These are phyloP conservation scores for Erinaceus europaeus DNA, from an alignment of 2,113 vertebrate species.

Conservation along the genomic window DNA sequence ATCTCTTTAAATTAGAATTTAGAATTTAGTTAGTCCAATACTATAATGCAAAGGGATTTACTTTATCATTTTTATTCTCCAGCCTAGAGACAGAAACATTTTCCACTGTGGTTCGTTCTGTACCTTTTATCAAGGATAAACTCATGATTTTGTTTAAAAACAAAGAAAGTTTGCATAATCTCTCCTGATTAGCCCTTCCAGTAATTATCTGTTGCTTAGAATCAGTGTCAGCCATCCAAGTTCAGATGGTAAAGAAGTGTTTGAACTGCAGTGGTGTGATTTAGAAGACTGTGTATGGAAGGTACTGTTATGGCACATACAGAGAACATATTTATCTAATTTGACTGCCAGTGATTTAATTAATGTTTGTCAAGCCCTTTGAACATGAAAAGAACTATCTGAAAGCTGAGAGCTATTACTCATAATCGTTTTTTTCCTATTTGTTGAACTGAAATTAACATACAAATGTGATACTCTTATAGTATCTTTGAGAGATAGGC, in stretches of 20 bases:
- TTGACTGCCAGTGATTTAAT: constrained; percentile 77
- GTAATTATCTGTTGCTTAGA: constrained; percentile 75
- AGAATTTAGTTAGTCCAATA: constrained; percentile 30
- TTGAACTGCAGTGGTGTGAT: constrained; percentile 68
- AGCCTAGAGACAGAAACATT: constrained; percentile 37
- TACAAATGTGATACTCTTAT: constrained; percentile 69
- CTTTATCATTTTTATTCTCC: constrained; percentile 57
- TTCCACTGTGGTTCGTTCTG: constrained; percentile 44
- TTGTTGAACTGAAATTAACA: constrained; percentile 72
- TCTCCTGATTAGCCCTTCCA: constrained; percentile 68
- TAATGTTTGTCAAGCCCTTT: constrained; percentile 74
- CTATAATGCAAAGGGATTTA: background rate
- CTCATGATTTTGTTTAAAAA: constrained; percentile 64
- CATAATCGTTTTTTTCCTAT: constrained; percentile 72
- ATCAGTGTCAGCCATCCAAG: constrained; percentile 65
- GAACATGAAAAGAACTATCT: constrained; percentile 74
- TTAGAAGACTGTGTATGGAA: constrained; percentile 69
- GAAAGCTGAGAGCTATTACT: constrained; percentile 72
- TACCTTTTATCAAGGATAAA: constrained; percentile 66
- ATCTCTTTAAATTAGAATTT: constrained; percentile 45
- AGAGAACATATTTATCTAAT: constrained; percentile 78
- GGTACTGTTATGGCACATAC: constrained; percentile 64
- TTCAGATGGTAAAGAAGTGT: constrained; percentile 62
- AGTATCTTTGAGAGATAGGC: constrained; percentile 65
- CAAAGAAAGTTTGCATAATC: constrained; percentile 70